These are phyloP conservation scores for Bergia puertoricense DNA, from an alignment of 92 coral and sea anemone genomes.

Conservation along the genomic window DNA sequence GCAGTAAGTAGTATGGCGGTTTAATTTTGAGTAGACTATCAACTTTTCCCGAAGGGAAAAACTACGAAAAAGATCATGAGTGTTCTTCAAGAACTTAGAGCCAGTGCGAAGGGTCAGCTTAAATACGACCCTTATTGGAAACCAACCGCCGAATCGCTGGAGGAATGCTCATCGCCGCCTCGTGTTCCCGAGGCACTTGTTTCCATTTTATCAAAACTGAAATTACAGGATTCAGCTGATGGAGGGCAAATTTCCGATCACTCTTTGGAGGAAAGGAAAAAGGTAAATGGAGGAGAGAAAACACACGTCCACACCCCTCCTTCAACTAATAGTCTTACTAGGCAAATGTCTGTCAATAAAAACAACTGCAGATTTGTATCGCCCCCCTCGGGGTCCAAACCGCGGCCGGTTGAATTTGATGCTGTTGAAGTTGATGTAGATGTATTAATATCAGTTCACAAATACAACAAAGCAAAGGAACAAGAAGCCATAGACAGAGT, in stretches of 20 bases:
- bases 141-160: constrained; percentile 56
- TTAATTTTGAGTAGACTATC: not conserved
- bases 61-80: constrained; percentile 4
- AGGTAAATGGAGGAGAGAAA: not conserved
- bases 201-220: constrained; percentile 2
- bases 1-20: too few species aligned
- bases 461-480: constrained; percentile 54
- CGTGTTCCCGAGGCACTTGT: constrained; percentile 27
- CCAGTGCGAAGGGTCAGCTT: constrained; percentile 73
- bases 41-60: not conserved
- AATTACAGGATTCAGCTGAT: not conserved
- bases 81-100: constrained; percentile 60
- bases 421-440: constrained; percentile 49
- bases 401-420: not conserved
- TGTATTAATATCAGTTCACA: constrained; percentile 18
- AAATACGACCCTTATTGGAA: constrained; percentile 69
- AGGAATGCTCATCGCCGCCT: constrained; percentile 62
- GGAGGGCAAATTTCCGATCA: not conserved
- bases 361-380: not conserved
- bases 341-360: not conserved
- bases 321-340: not conserved
- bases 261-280: too few species aligned
- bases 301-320: not conserved
- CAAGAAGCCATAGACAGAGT: constrained; percentile 50
- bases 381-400: constrained; percentile 7